Evolutionary conservation across 2,797 vertebrate species (phyloP).

Genomic region (Enteromius viviparus): DNA sequence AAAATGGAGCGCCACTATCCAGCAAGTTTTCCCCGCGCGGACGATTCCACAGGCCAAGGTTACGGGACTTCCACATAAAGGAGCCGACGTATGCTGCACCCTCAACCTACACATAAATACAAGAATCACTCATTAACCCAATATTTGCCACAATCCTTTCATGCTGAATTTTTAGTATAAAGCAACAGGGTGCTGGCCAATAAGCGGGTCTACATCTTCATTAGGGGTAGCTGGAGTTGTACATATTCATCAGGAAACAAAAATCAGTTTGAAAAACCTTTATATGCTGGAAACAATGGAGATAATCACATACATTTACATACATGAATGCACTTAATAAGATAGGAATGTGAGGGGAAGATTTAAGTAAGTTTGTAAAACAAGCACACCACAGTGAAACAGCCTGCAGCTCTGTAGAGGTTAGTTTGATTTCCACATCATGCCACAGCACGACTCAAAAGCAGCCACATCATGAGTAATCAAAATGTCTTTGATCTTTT

Average conservation of each 20-base stretch:
- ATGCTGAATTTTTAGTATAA: background rate
- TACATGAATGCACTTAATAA: background rate
- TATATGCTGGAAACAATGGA: background rate
- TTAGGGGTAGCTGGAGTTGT: background rate
- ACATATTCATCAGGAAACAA: background rate
- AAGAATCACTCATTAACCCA: background rate
- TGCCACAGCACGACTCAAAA: background rate
- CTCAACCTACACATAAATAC: conserved; percentile 82
- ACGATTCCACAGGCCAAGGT: conserved; percentile 78
- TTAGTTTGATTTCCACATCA: background rate
- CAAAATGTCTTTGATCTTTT: background rate
- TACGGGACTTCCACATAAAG: conserved; percentile 88
- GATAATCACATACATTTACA: background rate
- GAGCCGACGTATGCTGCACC: conserved; percentile 91
- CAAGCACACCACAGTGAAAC: background rate
- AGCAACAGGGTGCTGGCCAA: background rate
- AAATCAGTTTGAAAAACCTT: background rate
- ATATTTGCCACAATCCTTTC: background rate
- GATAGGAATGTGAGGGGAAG: background rate
- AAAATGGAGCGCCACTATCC: conserved; percentile 91
- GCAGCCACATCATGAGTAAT: background rate
- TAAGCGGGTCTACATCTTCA: background rate
- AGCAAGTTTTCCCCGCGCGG: conserved; percentile 87
- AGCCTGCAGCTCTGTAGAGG: background rate
- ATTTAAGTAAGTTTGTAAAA: background rate